Base-by-base conservation (phyloP, 1,140 invertebrate genomes). In the Sycobia sp. region DNA sequence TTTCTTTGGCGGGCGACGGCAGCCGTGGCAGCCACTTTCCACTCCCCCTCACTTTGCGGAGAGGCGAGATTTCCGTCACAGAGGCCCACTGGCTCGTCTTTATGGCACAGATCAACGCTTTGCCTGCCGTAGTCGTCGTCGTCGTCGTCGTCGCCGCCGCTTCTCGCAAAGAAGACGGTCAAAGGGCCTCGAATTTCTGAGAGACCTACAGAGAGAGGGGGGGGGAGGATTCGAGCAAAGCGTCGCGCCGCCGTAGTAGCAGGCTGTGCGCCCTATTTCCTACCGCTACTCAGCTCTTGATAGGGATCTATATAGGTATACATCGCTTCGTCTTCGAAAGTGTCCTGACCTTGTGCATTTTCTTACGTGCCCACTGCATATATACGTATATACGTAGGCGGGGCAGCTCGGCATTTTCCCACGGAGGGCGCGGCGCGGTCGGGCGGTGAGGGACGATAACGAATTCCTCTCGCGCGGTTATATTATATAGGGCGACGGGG, bases 121-220 rank as follows among this genome's bases (percentile, higher is more conserved):
- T 34, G 27, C 13, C 29, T 18, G 3, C 20, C 29, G 34, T n/a
- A n/a, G n/a, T n/a, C n/a, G n/a, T n/a, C n/a, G n/a, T n/a, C n/a
- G n/a, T n/a, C n/a, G n/a, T n/a, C 16, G 27, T 8, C 29, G 20
- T n/a, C n/a, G n/a, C n/a, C n/a, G n/a, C n/a, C n/a, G n/a, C n/a
- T n/a, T n/a, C n/a, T n/a, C 8, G 47, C 16, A 20, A 32, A n/a
- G n/a, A n/a, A 50, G 32, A 22, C 27, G 11, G 25, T 53, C 60
- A 54, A 62, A 62, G 41, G 51, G 39, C 32, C 47, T 55, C 29
- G 60, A 47, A 62, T 62, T 62, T 55, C 51, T 54, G 27, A 34
- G 47, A 7, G 32, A 11, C n/a, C n/a, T n/a, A n/a, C n/a, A n/a
- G n/a, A n/a, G n/a, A n/a, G n/a, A n/a, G n/a, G n/a, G n/a, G n/a